Percentiles rank a stretch among this genome's conserved stretches.
Evolutionary conservation across 2,113 vertebrate species (phyloP).

Genomic region (Narcine bancroftii): DNA sequence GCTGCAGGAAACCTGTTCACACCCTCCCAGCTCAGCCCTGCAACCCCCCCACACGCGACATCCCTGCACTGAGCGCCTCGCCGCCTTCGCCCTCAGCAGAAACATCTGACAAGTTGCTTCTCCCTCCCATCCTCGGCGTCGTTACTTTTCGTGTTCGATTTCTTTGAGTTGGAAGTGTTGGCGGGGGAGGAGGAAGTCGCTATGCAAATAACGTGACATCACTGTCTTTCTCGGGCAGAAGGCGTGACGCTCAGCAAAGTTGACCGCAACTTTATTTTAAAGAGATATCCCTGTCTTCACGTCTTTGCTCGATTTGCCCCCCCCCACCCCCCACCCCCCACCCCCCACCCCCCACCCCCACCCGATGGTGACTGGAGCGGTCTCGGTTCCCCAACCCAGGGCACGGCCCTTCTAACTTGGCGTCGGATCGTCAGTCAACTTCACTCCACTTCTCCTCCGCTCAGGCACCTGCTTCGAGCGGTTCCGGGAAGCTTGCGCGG

Average conservation of each 20-base stretch:
- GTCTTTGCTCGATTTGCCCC: too few relatives aligned
- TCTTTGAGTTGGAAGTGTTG: slow-evolving; percentile 10
- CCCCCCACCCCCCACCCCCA: too few relatives aligned
- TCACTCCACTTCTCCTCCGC: background rate
- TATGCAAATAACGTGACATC: slow-evolving; percentile 32
- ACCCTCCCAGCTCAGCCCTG: background rate
- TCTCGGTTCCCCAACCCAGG: background rate
- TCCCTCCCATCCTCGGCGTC: background rate
- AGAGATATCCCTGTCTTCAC: too few relatives aligned
- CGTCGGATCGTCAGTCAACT: background rate
- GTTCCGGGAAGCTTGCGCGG: background rate
- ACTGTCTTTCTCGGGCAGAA: background rate
- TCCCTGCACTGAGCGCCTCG: background rate
- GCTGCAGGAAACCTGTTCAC: slow-evolving; percentile 28
- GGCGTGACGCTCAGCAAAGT: background rate
- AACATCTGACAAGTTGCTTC: slow-evolving; percentile 11
- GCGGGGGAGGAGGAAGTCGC: background rate
- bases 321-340: too few relatives aligned
- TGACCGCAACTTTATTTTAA: background rate
- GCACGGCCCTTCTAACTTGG: background rate
- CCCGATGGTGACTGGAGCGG: too few relatives aligned
- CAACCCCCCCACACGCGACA: background rate
- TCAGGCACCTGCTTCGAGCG: background rate
- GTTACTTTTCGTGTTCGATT: slow-evolving; percentile 6
- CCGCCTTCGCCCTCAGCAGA: background rate